phyloP scores from a whole-genome alignment of 2,113 vertebrate genomes.

The Tyrannus savana region DNA sequence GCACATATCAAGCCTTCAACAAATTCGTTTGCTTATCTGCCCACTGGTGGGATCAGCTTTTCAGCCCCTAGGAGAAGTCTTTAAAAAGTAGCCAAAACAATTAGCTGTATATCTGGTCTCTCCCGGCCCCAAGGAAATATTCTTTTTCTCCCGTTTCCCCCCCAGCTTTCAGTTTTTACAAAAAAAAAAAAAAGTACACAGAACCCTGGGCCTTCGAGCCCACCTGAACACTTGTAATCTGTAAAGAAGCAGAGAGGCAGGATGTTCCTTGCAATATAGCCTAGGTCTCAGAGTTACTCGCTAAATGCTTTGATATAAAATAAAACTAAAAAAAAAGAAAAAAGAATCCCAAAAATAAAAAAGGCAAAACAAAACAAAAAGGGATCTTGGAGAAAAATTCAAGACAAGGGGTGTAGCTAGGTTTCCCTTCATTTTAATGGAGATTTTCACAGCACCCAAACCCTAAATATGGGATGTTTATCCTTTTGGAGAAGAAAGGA shows the following conservation, averaged over 20 bases:
- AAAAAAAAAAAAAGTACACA: background rate
- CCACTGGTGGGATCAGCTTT: background rate
- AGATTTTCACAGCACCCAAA: background rate
- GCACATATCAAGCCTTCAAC: background rate
- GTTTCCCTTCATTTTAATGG: background rate
- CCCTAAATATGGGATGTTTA: background rate
- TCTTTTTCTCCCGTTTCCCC: background rate
- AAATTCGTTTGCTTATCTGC: constrained; percentile 14
- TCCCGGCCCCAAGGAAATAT: background rate
- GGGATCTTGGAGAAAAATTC: background rate
- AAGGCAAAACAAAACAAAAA: background rate
- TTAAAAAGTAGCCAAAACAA: constrained; percentile 20
- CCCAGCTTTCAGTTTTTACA: background rate
- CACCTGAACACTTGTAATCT: background rate
- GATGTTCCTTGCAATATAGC: background rate
- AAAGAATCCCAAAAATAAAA: too few relatives aligned
- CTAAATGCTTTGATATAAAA: background rate
- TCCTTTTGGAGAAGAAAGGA: background rate
- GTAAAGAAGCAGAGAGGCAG: background rate
- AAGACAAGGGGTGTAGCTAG: background rate
- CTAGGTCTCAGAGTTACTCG: background rate
- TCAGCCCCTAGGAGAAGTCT: background rate
- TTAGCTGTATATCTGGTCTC: background rate
- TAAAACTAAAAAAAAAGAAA: background rate
- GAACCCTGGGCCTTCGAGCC: background rate